Evolutionary conservation across 1,140 invertebrate genomes (phyloP), one percentile per base, ranked within the genome.

Genomic region (Lucilia sericata): DNA sequence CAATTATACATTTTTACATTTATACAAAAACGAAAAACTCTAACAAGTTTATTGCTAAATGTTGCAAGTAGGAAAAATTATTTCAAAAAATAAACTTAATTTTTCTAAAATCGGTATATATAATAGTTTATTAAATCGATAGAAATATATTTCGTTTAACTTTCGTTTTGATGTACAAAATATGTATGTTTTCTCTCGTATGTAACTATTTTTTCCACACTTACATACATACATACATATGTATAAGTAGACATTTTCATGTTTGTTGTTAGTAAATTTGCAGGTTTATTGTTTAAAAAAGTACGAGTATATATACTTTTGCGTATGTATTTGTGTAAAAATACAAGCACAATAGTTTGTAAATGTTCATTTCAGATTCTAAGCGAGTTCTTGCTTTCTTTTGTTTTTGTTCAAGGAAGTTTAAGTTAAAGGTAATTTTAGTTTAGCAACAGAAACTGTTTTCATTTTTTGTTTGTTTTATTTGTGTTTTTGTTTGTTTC

Each of bases 361-460:
- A 17, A 55, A n/a, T 55, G 12, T 55, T 55, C 5, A 12, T 55
- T 13, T 55, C 5, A 42, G 2, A 42, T 42, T 55, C 4, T n/a
- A 13, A 55, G 51, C 51, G 51, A 55, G 12, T 55, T 13, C 21
- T 19, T 19, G 60, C 19, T 70, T 65, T 19, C 21, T 70, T 19
- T 70, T 13, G 2, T 70, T 70, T 55, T 70, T 19, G n/a, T 70
- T 70, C 65, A 70, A 70, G 65, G 65, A 70, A 70, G 65, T 70
- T 70, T 21, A 70, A 70, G 19, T 70, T 70, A 70, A 70, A 21
- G 65, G 65, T 70, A 70, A 70, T 70, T 70, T 70, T 17, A 25
- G n/a, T 70, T 21, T 21, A 19, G 65, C n/a, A 19, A 70, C n/a
- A 55, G 17, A 55, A 55, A 55, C 51, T 8, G 13, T 55, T 42